Evolutionary conservation across 2,888 invertebrate species (phyloP).

Genomic region (Bhutanitis thaidina): DNA sequence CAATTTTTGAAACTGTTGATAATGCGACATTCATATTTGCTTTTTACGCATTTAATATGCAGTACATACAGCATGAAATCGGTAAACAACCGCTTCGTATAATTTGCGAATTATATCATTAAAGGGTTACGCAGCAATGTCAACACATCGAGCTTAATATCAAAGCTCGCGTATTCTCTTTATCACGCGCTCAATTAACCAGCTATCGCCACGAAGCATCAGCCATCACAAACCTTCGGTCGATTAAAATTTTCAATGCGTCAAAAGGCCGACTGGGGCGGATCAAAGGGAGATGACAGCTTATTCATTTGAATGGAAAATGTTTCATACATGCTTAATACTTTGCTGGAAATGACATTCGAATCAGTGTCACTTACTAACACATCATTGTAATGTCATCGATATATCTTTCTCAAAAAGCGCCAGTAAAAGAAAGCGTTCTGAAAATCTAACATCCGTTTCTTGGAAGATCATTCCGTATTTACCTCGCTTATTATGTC

Average conservation of each 20-base stretch:
- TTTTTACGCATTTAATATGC: constrained; percentile 5
- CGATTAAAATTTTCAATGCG: constrained; percentile 56
- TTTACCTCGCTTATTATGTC: too few relatives aligned
- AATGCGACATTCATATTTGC: neutral
- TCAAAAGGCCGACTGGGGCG: constrained; percentile 48
- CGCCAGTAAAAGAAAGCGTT: too few relatives aligned
- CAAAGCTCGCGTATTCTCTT: constrained; percentile 58
- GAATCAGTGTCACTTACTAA: neutral
- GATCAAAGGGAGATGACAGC: constrained; percentile 61
- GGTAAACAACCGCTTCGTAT: constrained; percentile 5
- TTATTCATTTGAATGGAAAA: constrained; percentile 62
- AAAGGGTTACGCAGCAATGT: constrained; percentile 14
- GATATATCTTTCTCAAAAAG: too few relatives aligned
- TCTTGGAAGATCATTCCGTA: too few relatives aligned
- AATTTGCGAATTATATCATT: constrained; percentile 21
- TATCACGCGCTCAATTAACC: constrained; percentile 58
- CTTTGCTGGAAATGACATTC: constrained; percentile 21
- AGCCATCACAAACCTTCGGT: constrained; percentile 48
- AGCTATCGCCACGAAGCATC: constrained; percentile 52
- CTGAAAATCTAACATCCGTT: too few relatives aligned
- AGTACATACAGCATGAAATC: neutral
- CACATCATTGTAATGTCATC: too few relatives aligned
- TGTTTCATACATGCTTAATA: constrained; percentile 29
- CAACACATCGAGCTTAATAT: constrained; percentile 29
- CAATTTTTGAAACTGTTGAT: too few relatives aligned